Evolutionary conservation across 2,888 invertebrate genomes (phyloP).

Genomic region (Luffia ferchaultella): DNA sequence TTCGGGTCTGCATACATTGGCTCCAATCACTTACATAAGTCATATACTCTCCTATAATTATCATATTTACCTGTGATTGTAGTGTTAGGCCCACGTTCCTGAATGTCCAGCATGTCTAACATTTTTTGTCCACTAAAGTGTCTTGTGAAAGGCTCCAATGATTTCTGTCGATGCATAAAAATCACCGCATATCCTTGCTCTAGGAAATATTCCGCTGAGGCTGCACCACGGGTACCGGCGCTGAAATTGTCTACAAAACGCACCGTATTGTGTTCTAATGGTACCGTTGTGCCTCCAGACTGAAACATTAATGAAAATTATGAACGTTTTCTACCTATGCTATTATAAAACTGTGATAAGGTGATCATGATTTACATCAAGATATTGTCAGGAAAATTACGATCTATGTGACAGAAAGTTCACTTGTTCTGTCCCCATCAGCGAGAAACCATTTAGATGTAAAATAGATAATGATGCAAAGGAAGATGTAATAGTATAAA

Average conservation of each 20-base stretch:
- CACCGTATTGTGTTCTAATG: conserved; percentile 96
- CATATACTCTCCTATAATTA: too few relatives aligned
- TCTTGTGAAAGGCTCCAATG: conserved; percentile 89
- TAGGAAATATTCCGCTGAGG: conserved; percentile 96
- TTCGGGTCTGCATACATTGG: too few relatives aligned
- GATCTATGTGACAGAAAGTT: too few relatives aligned
- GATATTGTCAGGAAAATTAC: too few relatives aligned
- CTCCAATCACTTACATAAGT: too few relatives aligned
- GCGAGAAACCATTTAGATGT: too few relatives aligned
- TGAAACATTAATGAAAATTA: conserved; percentile 32
- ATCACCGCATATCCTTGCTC: conserved; percentile 86
- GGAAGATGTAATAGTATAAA: too few relatives aligned
- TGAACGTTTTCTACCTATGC: neutral
- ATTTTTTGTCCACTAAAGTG: conserved; percentile 84
- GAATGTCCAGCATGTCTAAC: conserved; percentile 78
- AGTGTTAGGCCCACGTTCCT: conserved; percentile 70
- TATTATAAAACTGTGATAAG: neutral
- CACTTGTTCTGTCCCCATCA: too few relatives aligned
- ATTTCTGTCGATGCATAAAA: conserved; percentile 91
- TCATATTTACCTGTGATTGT: conserved; percentile 72
- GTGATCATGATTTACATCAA: too few relatives aligned
- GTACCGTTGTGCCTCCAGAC: conserved; percentile 98
- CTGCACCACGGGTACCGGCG: conserved; percentile 93
- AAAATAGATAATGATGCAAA: too few relatives aligned
- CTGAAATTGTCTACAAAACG: conserved; percentile 99